These are phyloP conservation scores for Stylophora pistillata DNA, from an alignment of 64 coral and sea anemone genomes.

Conservation along the genomic window DNA sequence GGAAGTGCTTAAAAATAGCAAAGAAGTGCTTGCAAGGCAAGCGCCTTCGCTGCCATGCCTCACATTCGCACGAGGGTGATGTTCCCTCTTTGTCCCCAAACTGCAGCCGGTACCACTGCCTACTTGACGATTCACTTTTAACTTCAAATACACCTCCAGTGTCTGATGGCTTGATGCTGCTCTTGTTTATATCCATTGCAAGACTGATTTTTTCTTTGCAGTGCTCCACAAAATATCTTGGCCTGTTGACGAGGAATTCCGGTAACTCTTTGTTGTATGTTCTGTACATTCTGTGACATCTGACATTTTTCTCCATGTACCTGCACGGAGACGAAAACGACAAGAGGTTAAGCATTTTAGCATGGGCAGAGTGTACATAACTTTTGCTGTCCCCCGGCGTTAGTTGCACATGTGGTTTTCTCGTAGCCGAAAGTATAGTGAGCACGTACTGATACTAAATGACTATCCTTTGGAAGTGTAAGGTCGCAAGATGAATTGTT, in stretches of 20 bases:
- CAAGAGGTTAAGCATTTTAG: too few species aligned
- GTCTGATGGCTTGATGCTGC: background rate
- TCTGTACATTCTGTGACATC: background rate
- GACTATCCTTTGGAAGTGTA: too few species aligned
- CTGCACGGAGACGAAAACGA: too few species aligned
- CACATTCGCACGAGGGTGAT: slow-evolving; percentile 48
- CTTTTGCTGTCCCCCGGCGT: too few species aligned
- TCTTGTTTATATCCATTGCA: background rate
- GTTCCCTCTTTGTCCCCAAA: slow-evolving; percentile 24
- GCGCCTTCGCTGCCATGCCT: slow-evolving; percentile 35
- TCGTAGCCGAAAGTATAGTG: too few species aligned
- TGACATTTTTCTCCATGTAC: slow-evolving; percentile 43
- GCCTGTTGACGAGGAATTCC: slow-evolving; percentile 31
- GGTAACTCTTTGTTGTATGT: slow-evolving; percentile 23
- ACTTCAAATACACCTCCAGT: slow-evolving; percentile 23
- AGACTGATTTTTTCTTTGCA: background rate
- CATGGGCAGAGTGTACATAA: too few species aligned
- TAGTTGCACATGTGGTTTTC: too few species aligned
- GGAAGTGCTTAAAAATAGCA: slow-evolving; percentile 35
- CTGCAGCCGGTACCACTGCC: slow-evolving; percentile 13
- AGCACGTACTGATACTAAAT: too few species aligned
- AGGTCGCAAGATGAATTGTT: too few species aligned
- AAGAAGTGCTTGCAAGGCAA: slow-evolving; percentile 64
- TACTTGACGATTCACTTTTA: background rate
- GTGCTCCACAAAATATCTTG: slow-evolving; percentile 19